A percentile compares a stretch with the other conserved stretches of the same genome.
phyloP scores from a whole-genome alignment of 2,113 vertebrate species.

The Etheostoma spectabile region DNA sequence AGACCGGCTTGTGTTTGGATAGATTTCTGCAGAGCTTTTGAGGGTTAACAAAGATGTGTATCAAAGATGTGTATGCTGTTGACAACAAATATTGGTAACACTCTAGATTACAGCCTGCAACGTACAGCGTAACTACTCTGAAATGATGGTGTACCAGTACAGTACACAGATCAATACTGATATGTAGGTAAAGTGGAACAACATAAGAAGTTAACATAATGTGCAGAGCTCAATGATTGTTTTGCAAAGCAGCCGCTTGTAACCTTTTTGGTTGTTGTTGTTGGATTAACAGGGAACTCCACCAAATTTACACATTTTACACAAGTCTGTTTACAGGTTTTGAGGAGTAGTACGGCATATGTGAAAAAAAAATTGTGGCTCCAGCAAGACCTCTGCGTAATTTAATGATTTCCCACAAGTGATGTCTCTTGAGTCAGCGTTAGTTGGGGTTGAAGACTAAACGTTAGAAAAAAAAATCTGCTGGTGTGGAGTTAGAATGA shows the following conservation, averaged over 20 bases:
- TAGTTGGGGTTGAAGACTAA: not conserved
- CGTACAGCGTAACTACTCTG: no score
- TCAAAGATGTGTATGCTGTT: not conserved
- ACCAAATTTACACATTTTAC: not conserved
- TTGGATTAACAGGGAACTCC: not conserved
- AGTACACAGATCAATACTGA: no score
- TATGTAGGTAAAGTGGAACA: no score
- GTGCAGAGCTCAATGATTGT: not conserved
- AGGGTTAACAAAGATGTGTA: not conserved
- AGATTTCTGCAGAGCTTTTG: conserved; percentile 1
- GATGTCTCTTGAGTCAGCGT: not conserved
- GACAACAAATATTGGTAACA: not conserved
- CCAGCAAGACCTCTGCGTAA: not conserved
- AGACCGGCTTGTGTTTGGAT: conserved; percentile 8
- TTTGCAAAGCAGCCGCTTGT: not conserved
- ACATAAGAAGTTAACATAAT: not conserved
- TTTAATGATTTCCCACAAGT: not conserved
- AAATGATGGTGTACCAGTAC: no score
- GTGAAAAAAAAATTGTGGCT: not conserved
- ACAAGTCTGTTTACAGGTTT: not conserved
- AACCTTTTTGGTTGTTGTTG: not conserved
- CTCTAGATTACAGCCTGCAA: no score
- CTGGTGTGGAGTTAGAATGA: not conserved
- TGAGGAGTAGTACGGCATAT: not conserved
- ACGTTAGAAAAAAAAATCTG: not conserved